phyloP scores from a whole-genome alignment of 2,888 invertebrate genomes.

The Sarcophaga carnaria region DNA sequence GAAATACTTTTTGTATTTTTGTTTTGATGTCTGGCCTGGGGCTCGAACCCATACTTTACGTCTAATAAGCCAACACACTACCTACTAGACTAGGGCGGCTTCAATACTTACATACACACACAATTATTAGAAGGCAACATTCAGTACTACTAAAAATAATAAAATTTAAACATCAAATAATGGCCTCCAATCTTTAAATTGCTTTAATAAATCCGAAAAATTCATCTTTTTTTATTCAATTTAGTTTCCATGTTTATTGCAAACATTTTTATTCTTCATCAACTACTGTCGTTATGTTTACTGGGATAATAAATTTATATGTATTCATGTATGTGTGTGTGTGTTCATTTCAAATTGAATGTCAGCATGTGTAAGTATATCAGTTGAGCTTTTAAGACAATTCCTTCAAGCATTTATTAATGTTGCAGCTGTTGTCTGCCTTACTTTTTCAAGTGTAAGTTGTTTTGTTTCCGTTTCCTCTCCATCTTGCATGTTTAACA shows the following conservation, averaged over 20 bases:
- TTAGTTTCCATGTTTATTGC: too few relatives aligned
- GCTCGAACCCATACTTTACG: too few relatives aligned
- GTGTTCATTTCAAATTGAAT: background rate
- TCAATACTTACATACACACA: too few relatives aligned
- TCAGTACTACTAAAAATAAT: too few relatives aligned
- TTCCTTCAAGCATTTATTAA: conserved; percentile 58
- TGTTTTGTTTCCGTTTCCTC: conserved; percentile 39
- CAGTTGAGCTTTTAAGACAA: conserved; percentile 66
- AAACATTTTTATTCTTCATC: background rate
- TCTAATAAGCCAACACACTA: too few relatives aligned
- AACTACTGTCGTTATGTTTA: conserved; percentile 12
- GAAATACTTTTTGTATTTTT: too few relatives aligned
- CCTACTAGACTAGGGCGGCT: too few relatives aligned
- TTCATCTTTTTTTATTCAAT: too few relatives aligned
- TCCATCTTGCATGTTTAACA: conserved; percentile 21
- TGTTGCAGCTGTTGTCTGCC: conserved; percentile 64
- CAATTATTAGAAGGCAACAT: too few relatives aligned
- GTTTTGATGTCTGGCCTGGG: too few relatives aligned
- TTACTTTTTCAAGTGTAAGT: conserved; percentile 58
- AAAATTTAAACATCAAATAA: background rate
- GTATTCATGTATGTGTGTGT: background rate
- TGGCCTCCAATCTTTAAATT: background rate
- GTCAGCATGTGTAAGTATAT: conserved; percentile 33
- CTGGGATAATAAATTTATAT: conserved; percentile 29
- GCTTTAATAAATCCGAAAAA: background rate